These are phyloP conservation scores for Spisula subtruncata DNA, from an alignment of 2,888 invertebrate genomes.

Conservation along the genomic window DNA sequence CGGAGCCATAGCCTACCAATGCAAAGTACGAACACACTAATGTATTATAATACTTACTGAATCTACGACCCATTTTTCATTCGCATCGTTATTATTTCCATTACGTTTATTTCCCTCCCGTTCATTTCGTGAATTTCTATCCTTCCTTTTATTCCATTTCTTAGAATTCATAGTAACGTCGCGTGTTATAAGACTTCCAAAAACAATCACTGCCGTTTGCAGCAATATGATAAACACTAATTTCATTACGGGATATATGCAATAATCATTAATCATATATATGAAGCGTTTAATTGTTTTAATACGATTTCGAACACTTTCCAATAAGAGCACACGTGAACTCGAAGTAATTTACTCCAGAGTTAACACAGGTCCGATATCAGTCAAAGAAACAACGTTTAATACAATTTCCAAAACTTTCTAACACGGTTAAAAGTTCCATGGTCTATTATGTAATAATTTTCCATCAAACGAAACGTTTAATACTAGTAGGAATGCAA, in stretches of 20 bases:
- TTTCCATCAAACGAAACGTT: too few species aligned
- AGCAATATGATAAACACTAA: constrained; percentile 7
- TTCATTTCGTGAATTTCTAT: constrained; percentile 16
- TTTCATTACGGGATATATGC: neutral
- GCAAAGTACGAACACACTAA: neutral
- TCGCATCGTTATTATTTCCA: neutral
- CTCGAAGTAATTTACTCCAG: too few species aligned
- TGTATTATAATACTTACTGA: constrained; percentile 45
- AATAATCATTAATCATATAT: too few species aligned
- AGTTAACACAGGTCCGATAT: too few species aligned
- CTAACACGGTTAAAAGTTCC: too few species aligned
- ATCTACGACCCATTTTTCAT: constrained; percentile 57
- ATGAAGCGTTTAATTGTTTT: neutral
- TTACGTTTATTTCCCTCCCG: constrained; percentile 23
- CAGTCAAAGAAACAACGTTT: neutral
- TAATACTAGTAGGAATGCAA: too few species aligned
- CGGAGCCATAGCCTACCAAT: too few species aligned
- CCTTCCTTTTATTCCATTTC: neutral
- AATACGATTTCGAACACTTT: too few species aligned
- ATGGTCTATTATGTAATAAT: too few species aligned
- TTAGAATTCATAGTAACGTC: neutral
- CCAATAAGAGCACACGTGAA: too few species aligned
- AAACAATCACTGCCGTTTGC: neutral
- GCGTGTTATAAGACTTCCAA: constrained; percentile 9
- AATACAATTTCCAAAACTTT: too few species aligned